These are phyloP conservation scores for Scotopteryx bipunctaria DNA, from an alignment of 2,888 invertebrate genomes.

Conservation along the genomic window DNA sequence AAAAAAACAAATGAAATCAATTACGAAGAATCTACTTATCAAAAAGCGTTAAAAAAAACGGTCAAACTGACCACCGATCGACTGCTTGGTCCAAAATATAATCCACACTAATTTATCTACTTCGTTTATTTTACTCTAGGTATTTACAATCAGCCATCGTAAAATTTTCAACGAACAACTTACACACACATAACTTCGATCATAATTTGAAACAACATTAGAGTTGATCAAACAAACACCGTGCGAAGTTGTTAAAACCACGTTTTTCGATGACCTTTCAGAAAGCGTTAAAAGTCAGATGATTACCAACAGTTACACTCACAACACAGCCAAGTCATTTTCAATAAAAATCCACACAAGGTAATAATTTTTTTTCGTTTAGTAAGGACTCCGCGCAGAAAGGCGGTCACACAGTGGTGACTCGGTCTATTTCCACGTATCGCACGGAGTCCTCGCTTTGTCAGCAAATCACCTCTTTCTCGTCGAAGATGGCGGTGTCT, in stretches of 20 bases:
- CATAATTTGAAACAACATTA: background rate
- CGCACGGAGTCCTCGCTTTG: constrained; percentile 97
- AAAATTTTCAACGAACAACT: constrained; percentile 2
- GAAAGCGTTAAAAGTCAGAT: too few relatives aligned
- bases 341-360: constrained; percentile 8
- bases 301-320: too few relatives aligned
- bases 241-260: background rate
- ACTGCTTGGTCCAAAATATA: constrained; percentile 77
- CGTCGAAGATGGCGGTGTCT: constrained; percentile 92
- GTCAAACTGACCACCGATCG: constrained; percentile 58
- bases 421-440: constrained; percentile 94
- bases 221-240: background rate
- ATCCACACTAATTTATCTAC: constrained; percentile 45
- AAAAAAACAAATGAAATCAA: background rate
- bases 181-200: background rate
- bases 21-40: background rate
- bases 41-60: constrained; percentile 10
- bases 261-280: too few relatives aligned
- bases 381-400: constrained; percentile 67
- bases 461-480: constrained; percentile 97
- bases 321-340: constrained; percentile 2
- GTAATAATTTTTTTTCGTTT: too few relatives aligned
- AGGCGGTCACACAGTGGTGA: constrained; percentile 93
- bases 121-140: constrained; percentile 42
- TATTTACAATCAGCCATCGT: constrained; percentile 45